phyloP scores from a whole-genome alignment of 2,797 vertebrate species.

The Crenuchus spilurus region DNA sequence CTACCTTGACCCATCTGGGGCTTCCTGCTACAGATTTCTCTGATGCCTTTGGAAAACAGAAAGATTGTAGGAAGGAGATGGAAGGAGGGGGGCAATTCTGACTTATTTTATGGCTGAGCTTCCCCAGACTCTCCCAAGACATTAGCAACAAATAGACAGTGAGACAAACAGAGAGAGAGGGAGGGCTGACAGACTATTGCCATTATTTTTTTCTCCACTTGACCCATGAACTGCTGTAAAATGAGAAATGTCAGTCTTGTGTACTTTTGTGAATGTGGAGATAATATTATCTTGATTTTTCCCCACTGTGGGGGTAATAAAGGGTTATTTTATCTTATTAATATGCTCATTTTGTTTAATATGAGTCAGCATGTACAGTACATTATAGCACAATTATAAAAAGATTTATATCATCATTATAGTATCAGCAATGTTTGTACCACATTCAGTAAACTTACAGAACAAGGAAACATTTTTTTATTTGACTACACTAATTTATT shows the following conservation, averaged over 20 bases:
- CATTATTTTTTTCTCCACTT: not conserved
- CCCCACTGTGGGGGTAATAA: no score
- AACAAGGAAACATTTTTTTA: no score
- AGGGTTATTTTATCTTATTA: no score
- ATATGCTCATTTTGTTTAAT: no score
- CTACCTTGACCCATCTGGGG: not conserved
- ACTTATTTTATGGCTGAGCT: constrained; percentile 27
- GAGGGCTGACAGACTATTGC: not conserved
- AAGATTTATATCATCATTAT: no score
- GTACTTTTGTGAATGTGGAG: constrained; percentile 4
- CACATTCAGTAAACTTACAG: no score
- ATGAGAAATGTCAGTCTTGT: not conserved
- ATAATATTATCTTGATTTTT: constrained; percentile 14
- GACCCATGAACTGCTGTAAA: not conserved
- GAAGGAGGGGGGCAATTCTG: not conserved
- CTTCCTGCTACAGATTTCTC: not conserved
- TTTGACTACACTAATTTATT: no score
- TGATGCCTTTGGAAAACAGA: not conserved
- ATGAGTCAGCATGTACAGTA: no score
- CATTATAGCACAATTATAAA: no score
- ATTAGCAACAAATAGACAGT: constrained; percentile 16
- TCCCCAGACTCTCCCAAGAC: constrained; percentile 15
- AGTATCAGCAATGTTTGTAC: no score
- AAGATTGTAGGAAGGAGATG: not conserved
- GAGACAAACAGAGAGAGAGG: not conserved